These are phyloP conservation scores for Plebejus anna DNA, from an alignment of 2,888 invertebrate genomes.

Conservation along the genomic window DNA sequence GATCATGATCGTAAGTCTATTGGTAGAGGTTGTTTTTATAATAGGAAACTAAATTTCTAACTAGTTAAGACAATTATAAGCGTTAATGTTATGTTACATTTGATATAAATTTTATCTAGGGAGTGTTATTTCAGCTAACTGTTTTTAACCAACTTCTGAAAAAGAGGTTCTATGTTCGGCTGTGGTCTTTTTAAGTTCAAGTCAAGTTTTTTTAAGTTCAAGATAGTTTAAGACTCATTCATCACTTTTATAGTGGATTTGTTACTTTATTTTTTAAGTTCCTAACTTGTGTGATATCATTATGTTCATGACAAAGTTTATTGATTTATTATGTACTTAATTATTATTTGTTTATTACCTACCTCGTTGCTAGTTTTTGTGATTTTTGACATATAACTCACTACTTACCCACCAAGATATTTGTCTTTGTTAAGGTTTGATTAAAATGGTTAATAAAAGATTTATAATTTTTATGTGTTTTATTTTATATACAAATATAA, in stretches of 20 bases:
- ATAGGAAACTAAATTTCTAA: not conserved
- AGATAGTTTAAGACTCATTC: not conserved
- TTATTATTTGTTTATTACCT: not conserved
- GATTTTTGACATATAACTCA: not conserved
- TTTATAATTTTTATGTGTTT: slow-evolving; percentile 47
- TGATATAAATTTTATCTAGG: slow-evolving; percentile 1
- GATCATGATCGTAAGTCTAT: slow-evolving; percentile 49
- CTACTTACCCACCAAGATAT: not conserved
- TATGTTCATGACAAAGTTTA: not conserved
- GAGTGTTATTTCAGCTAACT: not conserved
- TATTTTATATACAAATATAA: slow-evolving; percentile 75
- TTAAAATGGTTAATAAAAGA: slow-evolving; percentile 40
- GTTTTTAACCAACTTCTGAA: not conserved
- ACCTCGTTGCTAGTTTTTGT: not conserved
- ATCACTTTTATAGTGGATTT: not conserved
- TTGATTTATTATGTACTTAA: not conserved
- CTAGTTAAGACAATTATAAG: not conserved
- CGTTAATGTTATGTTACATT: slow-evolving; percentile 20
- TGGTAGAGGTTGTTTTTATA: slow-evolving; percentile 46
- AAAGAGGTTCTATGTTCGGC: too few relatives aligned
- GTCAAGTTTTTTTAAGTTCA: not conserved
- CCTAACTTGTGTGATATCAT: not conserved
- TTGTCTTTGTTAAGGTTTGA: not conserved
- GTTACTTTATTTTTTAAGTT: not conserved
- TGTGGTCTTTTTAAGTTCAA: too few relatives aligned